phyloP scores from a whole-genome alignment of 1,140 invertebrate species.

The Psix sp. region DNA sequence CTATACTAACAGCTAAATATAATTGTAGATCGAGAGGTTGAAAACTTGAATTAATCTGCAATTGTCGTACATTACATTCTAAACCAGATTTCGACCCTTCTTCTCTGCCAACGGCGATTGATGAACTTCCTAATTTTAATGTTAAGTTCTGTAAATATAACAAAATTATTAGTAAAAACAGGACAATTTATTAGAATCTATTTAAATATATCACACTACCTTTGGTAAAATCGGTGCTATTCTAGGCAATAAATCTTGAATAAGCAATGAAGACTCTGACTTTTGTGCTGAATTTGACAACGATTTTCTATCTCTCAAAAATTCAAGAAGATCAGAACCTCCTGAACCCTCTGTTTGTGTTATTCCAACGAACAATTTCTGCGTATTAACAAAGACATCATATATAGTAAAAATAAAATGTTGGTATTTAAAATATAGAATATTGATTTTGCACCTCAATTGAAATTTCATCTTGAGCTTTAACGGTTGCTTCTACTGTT shows the following conservation, averaged over 20 bases:
- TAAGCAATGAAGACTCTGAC: slow-evolving; percentile 57
- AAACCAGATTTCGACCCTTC: slow-evolving; percentile 77
- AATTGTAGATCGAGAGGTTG: slow-evolving; percentile 77
- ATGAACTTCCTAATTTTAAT: slow-evolving; percentile 83
- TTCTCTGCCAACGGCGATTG: slow-evolving; percentile 81
- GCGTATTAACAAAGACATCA: slow-evolving; percentile 67
- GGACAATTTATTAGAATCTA: too few relatives aligned
- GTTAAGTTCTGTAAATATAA: slow-evolving; percentile 80
- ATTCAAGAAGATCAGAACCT: slow-evolving; percentile 71
- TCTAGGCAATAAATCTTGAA: slow-evolving; percentile 65
- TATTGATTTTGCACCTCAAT: slow-evolving; percentile 80
- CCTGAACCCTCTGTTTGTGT: slow-evolving; percentile 81
- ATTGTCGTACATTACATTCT: slow-evolving; percentile 72
- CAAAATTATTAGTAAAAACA: slow-evolving; percentile 9
- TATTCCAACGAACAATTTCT: slow-evolving; percentile 86
- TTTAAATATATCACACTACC: too few relatives aligned
- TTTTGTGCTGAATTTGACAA: slow-evolving; percentile 59
- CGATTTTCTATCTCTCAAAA: slow-evolving; percentile 72
- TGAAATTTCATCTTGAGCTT: slow-evolving; percentile 85
- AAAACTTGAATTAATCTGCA: slow-evolving; percentile 79
- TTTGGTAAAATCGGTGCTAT: slow-evolving; percentile 85
- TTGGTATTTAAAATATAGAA: neutral
- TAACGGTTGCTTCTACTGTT: slow-evolving; percentile 84
- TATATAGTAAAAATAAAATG: slow-evolving; percentile 6
- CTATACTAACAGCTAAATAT: slow-evolving; percentile 81